Conservation (phyloP, 2,113 vertebrate genomes). For the Raja brachyura region DNA sequence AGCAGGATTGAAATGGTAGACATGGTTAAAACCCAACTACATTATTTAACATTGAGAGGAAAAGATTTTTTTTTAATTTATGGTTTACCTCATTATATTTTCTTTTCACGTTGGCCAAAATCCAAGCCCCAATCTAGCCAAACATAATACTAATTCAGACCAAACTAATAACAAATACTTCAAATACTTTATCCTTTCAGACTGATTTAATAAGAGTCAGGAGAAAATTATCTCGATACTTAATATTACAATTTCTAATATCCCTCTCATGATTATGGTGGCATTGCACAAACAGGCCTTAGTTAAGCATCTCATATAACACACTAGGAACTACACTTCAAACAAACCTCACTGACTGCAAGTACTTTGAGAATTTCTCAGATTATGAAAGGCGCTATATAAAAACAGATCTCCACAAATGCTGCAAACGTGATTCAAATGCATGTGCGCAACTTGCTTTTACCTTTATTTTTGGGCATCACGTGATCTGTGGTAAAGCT, state of each 20-base stretch:
- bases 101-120: background rate
- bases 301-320: background rate
- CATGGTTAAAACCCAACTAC: background rate
- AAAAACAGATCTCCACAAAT: background rate
- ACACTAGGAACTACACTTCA: background rate
- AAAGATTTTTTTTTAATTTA: background rate
- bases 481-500: background rate
- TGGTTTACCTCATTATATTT: constrained; percentile 28
- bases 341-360: background rate
- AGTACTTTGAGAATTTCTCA: background rate
- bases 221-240: background rate
- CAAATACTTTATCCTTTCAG: background rate
- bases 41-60: background rate
- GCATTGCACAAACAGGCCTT: background rate
- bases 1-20: constrained; percentile 7
- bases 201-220: constrained; percentile 3
- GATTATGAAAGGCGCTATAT: background rate
- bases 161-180: constrained; percentile 15
- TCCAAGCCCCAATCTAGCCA: background rate
- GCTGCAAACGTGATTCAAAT: background rate
- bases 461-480: background rate
- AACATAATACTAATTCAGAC: constrained; percentile 17
- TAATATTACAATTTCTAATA: background rate
- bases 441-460: background rate
- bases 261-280: background rate